Evolutionary conservation across 2,888 invertebrate genomes (phyloP).

Genomic region (Ecliptopera silaceata): DNA sequence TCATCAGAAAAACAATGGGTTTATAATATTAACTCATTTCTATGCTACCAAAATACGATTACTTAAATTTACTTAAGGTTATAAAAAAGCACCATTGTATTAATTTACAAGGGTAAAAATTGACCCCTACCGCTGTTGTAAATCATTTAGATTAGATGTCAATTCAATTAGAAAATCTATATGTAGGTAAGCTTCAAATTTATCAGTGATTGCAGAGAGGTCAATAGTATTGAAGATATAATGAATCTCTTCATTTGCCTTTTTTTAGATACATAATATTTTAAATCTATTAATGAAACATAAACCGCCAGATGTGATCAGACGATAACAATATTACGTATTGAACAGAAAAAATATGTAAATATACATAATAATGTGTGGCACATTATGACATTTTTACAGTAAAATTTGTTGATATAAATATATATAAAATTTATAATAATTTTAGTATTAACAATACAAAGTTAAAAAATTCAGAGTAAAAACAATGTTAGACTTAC

Average conservation of each 20-base stretch:
- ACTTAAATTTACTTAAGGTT: background rate
- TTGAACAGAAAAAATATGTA: background rate
- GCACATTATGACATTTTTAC: constrained; percentile 6
- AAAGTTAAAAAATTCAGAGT: constrained; percentile 14
- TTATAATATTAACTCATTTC: background rate
- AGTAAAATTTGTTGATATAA: background rate
- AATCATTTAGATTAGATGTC: no score
- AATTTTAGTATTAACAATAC: constrained; percentile 9
- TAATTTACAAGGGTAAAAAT: constrained; percentile 4
- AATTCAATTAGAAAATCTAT: no score
- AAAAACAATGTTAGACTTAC: constrained; percentile 26
- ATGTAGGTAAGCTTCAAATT: no score
- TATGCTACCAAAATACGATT: constrained; percentile 4
- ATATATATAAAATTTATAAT: constrained; percentile 4
- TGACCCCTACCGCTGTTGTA: no score
- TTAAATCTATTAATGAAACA: constrained; percentile 25
- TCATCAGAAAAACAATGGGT: constrained; percentile 6
- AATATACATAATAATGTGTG: constrained; percentile 5
- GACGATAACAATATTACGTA: constrained; percentile 10
- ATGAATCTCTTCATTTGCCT: background rate
- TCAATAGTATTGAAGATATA: background rate
- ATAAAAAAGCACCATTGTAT: constrained; percentile 18
- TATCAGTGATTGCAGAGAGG: no score
- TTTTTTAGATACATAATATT: constrained; percentile 6
- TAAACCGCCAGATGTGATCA: constrained; percentile 1